Percentiles rank a stretch among this genome's conserved stretches.
These are phyloP conservation scores for Alsophila aescularia DNA, from an alignment of 2,888 invertebrate species.

Conservation along the genomic window DNA sequence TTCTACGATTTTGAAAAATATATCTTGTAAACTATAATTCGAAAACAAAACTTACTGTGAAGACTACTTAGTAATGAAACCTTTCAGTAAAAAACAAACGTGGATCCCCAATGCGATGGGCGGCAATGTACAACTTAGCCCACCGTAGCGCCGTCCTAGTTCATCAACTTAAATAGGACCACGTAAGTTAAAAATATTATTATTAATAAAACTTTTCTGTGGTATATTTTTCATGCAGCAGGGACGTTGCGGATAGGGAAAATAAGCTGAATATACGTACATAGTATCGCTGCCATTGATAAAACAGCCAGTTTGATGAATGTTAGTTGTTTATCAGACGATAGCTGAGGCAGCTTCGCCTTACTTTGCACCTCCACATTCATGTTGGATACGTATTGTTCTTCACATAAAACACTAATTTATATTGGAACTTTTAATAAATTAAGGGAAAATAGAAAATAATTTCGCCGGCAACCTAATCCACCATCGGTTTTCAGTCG, in stretches of 20 bases:
- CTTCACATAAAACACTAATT: constrained; percentile 33
- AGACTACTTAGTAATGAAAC: no score
- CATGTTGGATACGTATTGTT: constrained; percentile 56
- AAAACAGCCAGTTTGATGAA: constrained; percentile 91
- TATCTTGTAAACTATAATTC: no score
- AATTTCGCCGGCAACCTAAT: constrained; percentile 76
- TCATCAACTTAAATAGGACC: constrained; percentile 45
- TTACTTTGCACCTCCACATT: constrained; percentile 69
- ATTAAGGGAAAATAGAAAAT: constrained; percentile 33
- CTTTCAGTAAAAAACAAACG: no score
- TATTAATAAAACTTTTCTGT: not conserved
- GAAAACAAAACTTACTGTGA: no score
- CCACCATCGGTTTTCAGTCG: constrained; percentile 40
- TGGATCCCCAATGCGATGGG: no score
- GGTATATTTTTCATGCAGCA: not conserved
- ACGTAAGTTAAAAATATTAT: constrained; percentile 47
- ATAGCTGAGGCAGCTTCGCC: constrained; percentile 68
- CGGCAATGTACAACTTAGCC: no score
- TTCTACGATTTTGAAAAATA: no score
- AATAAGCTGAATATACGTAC: constrained; percentile 86
- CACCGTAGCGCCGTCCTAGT: constrained; percentile 12
- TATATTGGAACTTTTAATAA: constrained; percentile 31
- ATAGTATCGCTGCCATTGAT: constrained; percentile 95
- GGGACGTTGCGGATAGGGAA: not conserved
- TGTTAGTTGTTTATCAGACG: constrained; percentile 81